Conservation (phyloP, 1,140 invertebrate genomes). For the Drosophila micromelanica region DNA sequence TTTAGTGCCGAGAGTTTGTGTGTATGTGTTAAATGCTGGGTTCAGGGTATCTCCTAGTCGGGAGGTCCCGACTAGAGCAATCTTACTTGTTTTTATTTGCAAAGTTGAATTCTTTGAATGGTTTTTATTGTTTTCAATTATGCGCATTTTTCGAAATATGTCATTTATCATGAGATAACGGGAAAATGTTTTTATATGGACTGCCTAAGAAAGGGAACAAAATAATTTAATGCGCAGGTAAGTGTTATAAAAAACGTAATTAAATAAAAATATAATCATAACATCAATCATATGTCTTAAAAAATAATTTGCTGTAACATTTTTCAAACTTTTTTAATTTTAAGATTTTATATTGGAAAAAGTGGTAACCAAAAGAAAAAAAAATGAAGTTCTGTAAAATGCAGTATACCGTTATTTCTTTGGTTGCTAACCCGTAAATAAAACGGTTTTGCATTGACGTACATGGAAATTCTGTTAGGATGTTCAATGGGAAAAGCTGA, state of each 20-base stretch:
- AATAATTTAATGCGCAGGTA: too few relatives aligned
- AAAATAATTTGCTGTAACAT: too few relatives aligned
- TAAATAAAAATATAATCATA: too few relatives aligned
- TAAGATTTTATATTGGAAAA: not conserved
- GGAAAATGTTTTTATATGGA: not conserved
- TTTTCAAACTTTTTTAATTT: too few relatives aligned
- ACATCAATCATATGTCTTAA: too few relatives aligned
- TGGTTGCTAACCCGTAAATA: not conserved
- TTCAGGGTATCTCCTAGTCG: too few relatives aligned
- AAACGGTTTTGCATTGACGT: not conserved
- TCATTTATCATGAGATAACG: not conserved
- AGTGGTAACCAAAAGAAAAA: not conserved
- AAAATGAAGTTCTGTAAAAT: not conserved
- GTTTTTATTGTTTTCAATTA: conserved; percentile 5
- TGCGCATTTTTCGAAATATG: not conserved
- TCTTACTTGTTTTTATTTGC: not conserved
- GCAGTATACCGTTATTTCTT: not conserved
- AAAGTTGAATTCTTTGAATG: not conserved
- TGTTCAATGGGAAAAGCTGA: not conserved
- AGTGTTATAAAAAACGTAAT: too few relatives aligned
- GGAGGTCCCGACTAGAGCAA: too few relatives aligned
- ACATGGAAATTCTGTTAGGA: conserved; percentile 20
- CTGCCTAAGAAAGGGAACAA: not conserved
- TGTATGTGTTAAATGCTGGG: too few relatives aligned
- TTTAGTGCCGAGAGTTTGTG: too few relatives aligned